Conservation (phyloP, 2,888 invertebrate genomes). For the Mimas tiliae region DNA sequence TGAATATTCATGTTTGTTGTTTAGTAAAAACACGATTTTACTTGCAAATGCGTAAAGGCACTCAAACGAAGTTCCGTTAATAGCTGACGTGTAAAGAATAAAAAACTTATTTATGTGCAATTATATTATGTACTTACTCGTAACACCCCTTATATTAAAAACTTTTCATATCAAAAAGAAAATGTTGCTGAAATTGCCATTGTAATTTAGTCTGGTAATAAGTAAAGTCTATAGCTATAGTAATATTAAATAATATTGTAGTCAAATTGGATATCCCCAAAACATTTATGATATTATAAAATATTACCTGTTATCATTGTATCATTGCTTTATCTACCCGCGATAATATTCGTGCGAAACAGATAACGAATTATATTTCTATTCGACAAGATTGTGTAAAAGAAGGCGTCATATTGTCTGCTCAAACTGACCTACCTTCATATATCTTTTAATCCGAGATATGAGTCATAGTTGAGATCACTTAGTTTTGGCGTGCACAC, state of each 20-base stretch:
- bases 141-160: neutral
- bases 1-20: slow-evolving; percentile 36
- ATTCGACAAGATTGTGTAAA: slow-evolving; percentile 22
- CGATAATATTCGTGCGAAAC: slow-evolving; percentile 11
- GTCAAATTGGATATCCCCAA: neutral
- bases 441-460: slow-evolving; percentile 17
- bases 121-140: neutral
- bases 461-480: slow-evolving; percentile 14
- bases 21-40: slow-evolving; percentile 52
- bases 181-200: too few species aligned
- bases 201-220: too few species aligned
- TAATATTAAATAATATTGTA: too few species aligned
- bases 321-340: neutral
- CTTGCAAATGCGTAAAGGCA: slow-evolving; percentile 60
- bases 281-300: too few species aligned
- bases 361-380: neutral
- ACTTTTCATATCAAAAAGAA: neutral
- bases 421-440: slow-evolving; percentile 21
- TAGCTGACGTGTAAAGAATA: slow-evolving; percentile 52
- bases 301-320: neutral
- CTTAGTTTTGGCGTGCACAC: slow-evolving; percentile 9
- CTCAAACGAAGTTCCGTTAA: slow-evolving; percentile 52
- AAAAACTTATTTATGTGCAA: slow-evolving; percentile 41
- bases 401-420: slow-evolving; percentile 30
- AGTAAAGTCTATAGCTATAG: too few species aligned